Conservation (phyloP, 2,888 invertebrate genomes). For the Petrolisthes manimaculis region DNA sequence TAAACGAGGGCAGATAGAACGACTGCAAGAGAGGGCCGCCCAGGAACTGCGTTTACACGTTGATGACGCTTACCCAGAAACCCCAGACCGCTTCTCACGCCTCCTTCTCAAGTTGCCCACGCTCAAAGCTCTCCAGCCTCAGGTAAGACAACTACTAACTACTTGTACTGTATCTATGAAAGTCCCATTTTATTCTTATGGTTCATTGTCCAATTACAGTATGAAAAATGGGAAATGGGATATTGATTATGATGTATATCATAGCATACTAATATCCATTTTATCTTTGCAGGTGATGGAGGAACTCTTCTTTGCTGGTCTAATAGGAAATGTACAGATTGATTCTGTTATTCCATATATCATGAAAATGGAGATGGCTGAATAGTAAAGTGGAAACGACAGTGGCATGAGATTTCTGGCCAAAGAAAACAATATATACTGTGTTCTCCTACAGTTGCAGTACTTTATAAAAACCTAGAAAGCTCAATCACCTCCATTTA, state of each 20-base stretch:
- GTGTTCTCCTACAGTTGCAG: constrained; percentile 16
- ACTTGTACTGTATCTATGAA: not conserved
- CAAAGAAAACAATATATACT: constrained; percentile 42
- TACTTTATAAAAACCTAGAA: not conserved
- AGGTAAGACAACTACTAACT: constrained; percentile 35
- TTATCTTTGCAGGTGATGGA: constrained; percentile 76
- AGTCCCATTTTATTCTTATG: no score
- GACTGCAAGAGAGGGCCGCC: constrained; percentile 62
- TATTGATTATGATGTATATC: no score
- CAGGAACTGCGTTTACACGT: constrained; percentile 63
- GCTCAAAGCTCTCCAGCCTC: constrained; percentile 77
- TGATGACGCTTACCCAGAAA: constrained; percentile 52
- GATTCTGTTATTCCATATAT: constrained; percentile 95
- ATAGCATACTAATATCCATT: no score
- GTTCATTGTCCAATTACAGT: no score
- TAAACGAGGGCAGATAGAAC: constrained; percentile 57
- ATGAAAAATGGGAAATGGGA: no score
- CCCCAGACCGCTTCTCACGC: constrained; percentile 61
- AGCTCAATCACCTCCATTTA: constrained; percentile 25
- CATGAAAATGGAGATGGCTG: constrained; percentile 76
- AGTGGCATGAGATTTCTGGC: constrained; percentile 44
- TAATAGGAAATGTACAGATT: constrained; percentile 93
- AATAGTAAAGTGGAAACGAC: constrained; percentile 66
- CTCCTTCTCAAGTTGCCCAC: constrained; percentile 79
- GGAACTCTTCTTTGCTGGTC: constrained; percentile 91